Percentiles rank a stretch among this genome's conserved stretches.
phyloP scores from a whole-genome alignment of 2,797 vertebrate species.

The Sylvia borin region DNA sequence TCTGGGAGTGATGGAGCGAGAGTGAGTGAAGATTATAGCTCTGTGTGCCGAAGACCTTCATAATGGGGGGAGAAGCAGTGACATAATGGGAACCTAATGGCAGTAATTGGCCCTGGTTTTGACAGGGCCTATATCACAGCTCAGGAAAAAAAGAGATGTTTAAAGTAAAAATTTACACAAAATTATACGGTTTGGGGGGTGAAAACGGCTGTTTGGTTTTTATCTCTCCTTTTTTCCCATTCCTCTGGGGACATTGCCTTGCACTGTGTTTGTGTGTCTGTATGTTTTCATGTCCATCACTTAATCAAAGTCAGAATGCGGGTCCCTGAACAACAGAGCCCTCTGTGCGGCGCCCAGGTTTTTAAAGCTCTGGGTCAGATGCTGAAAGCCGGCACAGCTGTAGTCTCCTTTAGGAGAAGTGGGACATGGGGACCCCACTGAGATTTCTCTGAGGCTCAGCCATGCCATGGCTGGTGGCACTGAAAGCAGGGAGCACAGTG shows the following conservation, averaged over 20 bases:
- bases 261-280: conserved; percentile 46
- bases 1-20: conserved; percentile 90
- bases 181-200: conserved; percentile 92
- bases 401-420: conserved; percentile 6
- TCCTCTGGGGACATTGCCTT: conserved; percentile 65
- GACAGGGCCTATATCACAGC: conserved; percentile 98
- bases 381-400: neutral
- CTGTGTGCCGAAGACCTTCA: conserved; percentile 84
- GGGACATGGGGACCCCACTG: neutral
- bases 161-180: conserved; percentile 98
- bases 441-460: neutral
- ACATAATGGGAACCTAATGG: conserved; percentile 99
- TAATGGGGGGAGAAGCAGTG: conserved; percentile 88
- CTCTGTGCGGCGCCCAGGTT: neutral
- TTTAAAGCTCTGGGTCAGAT: conserved; percentile 27
- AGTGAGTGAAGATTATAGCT: conserved; percentile 99
- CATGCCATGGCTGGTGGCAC: neutral
- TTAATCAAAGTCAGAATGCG: conserved; percentile 65
- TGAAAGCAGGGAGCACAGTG: fast-evolving
- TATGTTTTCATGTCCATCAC: conserved; percentile 62
- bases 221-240: conserved; percentile 75
- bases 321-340: conserved; percentile 59
- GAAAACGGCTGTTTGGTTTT: conserved; percentile 89
- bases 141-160: conserved; percentile 92
- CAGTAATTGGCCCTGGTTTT: conserved; percentile 98